Evolutionary conservation across 35 echinoderm and acorn worm genomes (phyloP).

Genomic region (Holothuria glaberrima): DNA sequence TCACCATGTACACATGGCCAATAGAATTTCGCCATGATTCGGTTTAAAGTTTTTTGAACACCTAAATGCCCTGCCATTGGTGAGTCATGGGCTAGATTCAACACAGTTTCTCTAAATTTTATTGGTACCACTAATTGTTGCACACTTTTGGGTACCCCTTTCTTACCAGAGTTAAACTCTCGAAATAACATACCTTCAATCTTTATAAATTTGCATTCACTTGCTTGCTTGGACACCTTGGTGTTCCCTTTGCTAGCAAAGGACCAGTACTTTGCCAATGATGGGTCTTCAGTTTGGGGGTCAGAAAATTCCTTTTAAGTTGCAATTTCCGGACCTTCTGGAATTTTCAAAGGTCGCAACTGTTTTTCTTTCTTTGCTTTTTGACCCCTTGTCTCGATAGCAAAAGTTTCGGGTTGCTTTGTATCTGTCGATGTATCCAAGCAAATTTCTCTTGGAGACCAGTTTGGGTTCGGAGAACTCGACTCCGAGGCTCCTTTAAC

Average conservation of each 20-base stretch:
- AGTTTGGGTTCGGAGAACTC: conserved; percentile 17
- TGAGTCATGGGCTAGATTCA: conserved; percentile 46
- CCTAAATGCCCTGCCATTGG: conserved; percentile 52
- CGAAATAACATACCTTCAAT: not conserved
- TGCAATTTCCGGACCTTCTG: not conserved
- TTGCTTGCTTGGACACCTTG: not conserved
- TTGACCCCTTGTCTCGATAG: not conserved
- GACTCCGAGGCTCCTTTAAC: conserved; percentile 51
- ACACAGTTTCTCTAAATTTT: conserved; percentile 15
- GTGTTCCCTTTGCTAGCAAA: not conserved
- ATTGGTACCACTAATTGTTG: conserved; percentile 14
- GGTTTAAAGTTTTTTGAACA: conserved; percentile 34
- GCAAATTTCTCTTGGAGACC: not conserved
- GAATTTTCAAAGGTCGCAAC: not conserved
- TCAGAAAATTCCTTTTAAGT: not conserved
- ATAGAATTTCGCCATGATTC: conserved; percentile 20
- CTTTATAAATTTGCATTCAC: not conserved
- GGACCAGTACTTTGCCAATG: not conserved
- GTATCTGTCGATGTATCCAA: not conserved
- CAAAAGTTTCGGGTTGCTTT: not conserved
- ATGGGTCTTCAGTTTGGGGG: not conserved
- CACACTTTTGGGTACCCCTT: not conserved
- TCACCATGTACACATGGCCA: conserved; percentile 56
- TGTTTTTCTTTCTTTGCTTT: not conserved
- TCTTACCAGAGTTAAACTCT: conserved; percentile 6